Base-by-base conservation (phyloP, 2,113 vertebrate species). In the Chionodraco myersi region DNA sequence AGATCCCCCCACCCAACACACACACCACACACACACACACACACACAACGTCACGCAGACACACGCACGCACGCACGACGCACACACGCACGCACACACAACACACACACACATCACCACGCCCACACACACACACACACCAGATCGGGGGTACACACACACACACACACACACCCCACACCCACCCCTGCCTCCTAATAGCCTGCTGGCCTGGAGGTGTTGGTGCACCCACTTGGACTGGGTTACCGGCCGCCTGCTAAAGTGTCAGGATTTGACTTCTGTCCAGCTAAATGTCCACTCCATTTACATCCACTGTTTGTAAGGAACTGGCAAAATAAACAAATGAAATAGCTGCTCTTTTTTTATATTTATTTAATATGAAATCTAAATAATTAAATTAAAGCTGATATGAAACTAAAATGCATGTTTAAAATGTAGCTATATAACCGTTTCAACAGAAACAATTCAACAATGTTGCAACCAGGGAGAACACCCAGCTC, bases 151-250 rank as follows among this genome's bases (percentile, higher is more conserved):
- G n/a, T n/a, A n/a, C 26, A 26, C 26, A 26, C 26, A 26, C 26
- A 26, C 26, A 26, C 30, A 65, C 41, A 85, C 36, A 80, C 10
- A 64, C 52, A 79, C 60, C 54, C 65, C 48, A 45, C 61, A 54
- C 64, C 76, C 44, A 57, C 30, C 45, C n/a, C 66, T 57, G 66
- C 72, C 60, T 69, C 69, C 72, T 93, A 88, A 80, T 82, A 78
- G 76, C 84, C 92, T 88, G 89, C 74, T 75, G 78, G 84, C 80
- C 86, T 75, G 21, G 82, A 90, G 11, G 14, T 66, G 83, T 56
- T 70, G 71, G 60, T 72, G 54, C 62, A 77, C 60, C 52, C 83
- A 90, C 14, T 63, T 87, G 74, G 61, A 84, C 63, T 53, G 52
- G 1, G 61, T 75, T 73, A 76, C 74, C 62, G 13, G 74, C 66